Evolutionary conservation across 1,140 invertebrate species (phyloP), one percentile per base, ranked within the genome.

Genomic region (Euwallacea similis): DNA sequence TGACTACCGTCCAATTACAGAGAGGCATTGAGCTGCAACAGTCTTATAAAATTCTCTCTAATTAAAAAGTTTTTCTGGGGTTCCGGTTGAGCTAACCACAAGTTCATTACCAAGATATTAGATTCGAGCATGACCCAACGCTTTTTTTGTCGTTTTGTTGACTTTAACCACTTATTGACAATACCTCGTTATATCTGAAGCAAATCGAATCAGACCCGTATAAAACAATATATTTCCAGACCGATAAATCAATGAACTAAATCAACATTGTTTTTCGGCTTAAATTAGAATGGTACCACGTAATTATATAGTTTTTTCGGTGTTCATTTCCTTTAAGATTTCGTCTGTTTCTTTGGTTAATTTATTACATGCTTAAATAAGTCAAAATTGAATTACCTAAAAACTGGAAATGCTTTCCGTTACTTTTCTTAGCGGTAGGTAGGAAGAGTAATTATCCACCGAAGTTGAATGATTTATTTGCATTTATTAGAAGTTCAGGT

Each of bases 41-140:
- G 59, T 72, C 60, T 66, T 58, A 76, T 71, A 76, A 79, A 77
- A 63, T 75, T 62, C 74, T 74, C 71, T 74, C 75, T 79, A 79
- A 79, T 79, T 77, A 78, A 79, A 77, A 73, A 74, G 74, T 79
- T 79, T 79, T 79, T 79, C 71, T 74, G 13, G 11, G 71, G 77
- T 79, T 79, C 73, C 77, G 75, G 74, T 66, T 77, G 73, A 69
- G 59, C 69, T 75, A 68, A 67, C 73, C 75, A 76, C 78, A 79
- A 78, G 78, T 79, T 79, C 78, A 79, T 78, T 79, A 79, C 69
- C 76, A 72, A 70, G 67, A 66, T 63, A 77, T 75, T 75, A 77
- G 73, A 74, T 65, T 72, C 71, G 73, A 77, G 73, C 75, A 75
- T 76, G 75, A 78, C 75, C 69, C 61, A 62, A 44, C 70, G 60